phyloP scores from a whole-genome alignment of 2,797 vertebrate genomes.

The Fistularia commersonii region DNA sequence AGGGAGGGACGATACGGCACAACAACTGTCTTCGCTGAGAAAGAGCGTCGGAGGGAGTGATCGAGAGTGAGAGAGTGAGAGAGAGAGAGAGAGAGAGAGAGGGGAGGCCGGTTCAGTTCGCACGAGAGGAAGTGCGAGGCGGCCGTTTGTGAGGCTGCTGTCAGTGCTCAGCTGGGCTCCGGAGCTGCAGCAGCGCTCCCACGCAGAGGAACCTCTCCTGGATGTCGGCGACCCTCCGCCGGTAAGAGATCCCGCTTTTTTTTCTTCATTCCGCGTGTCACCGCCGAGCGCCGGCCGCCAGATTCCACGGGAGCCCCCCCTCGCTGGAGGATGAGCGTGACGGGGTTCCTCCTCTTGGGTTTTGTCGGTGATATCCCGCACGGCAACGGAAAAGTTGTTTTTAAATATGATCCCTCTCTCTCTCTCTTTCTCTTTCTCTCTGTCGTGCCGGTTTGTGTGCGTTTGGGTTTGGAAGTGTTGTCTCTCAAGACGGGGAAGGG shows the following conservation, averaged over 20 bases:
- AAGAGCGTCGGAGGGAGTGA: slow-evolving; percentile 29
- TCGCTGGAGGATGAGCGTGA: too few species aligned
- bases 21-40: slow-evolving; percentile 51
- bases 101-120: slow-evolving; percentile 30
- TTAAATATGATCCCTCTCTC: too few species aligned
- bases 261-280: too few species aligned
- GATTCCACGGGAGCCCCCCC: too few species aligned
- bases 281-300: too few species aligned
- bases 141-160: slow-evolving; percentile 45
- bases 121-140: slow-evolving; percentile 54
- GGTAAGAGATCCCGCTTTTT: too few species aligned
- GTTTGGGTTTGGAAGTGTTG: slow-evolving; percentile 41
- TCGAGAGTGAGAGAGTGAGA: slow-evolving; percentile 14
- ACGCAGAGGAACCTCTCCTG: too few species aligned
- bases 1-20: slow-evolving; percentile 36
- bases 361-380: too few species aligned
- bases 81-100: slow-evolving; percentile 18
- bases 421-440: slow-evolving; percentile 3
- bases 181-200: slow-evolving; percentile 52
- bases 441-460: slow-evolving; percentile 11
- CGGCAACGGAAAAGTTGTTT: too few species aligned
- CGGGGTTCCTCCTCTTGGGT: too few species aligned
- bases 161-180: slow-evolving; percentile 40
- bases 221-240: too few species aligned
- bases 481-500: slow-evolving; percentile 46